Evolutionary conservation across 2,888 invertebrate species (phyloP), one percentile per base, ranked within the genome.

Genomic region (Lasioglossum zephyrum): DNA sequence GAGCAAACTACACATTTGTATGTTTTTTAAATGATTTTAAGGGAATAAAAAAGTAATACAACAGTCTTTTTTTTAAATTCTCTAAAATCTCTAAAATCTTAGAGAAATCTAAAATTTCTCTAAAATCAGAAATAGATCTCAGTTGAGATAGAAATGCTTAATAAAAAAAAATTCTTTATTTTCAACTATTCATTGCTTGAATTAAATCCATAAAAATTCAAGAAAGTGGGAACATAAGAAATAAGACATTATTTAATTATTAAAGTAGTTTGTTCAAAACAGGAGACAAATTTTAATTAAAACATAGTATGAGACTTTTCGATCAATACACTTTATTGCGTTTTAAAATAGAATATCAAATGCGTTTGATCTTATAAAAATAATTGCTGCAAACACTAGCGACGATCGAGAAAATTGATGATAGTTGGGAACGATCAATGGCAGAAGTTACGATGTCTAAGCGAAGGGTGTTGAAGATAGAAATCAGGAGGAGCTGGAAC

Each of bases 401-500:
- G 16, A 3, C 8, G 36, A 36, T 16, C 8, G 36, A 22, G 8
- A 36, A 66, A 31, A 66, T 36, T 4, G 69, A 69, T 36, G 69
- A 36, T 36, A 39, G 36, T 22, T 39, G 4, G 22, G 18, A 18
- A 3, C 39, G 69, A 69, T 39, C 36, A 39, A 22, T 39, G 22
- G 39, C 39, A 39, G 26, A 63, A 69, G 69, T 36, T 69, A 69
- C 39, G 36, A 36, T 39, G 36, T 66, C 36, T 36, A 69, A 39
- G 39, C 69, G 69, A 39, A 69, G 69, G 39, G 39, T 39, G 69
- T 69, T 39, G 69, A 36, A 39, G 69, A 69, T 69, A 69, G 39
- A 69, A 69, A 69, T 69, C 69, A 69, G 69, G 36, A 22, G 36
- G 22, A 69, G 69, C 18, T 69, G 69, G 69, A 22, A 69, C 39